Evolutionary conservation across 2,888 invertebrate species (phyloP), one percentile per base, ranked within the genome.

Genomic region (Lutraria lutraria): DNA sequence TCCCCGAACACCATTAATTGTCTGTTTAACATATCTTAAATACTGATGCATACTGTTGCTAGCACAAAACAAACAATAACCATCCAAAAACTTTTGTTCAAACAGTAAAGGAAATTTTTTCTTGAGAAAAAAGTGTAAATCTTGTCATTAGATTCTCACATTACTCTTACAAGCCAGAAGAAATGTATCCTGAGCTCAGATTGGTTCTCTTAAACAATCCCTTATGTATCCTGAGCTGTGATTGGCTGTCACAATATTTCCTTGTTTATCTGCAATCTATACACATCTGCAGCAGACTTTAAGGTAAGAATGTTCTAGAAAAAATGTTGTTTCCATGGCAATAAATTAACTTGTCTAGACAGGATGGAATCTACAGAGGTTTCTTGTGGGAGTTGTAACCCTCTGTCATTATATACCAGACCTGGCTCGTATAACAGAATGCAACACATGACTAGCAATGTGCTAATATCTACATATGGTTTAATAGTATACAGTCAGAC

Each of bases 311-410:
- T 76, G 19, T 76, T 25, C 34, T 16, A 15, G 76, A 76, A 1
- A 34, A 15, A 76, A 76, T 31, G 29, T 31, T 1, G 76, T 76
- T 34, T 31, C 76, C 76, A 76, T 76, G 21, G 19, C 34, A 76
- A 76, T 76, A 19, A 16, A 76, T 76, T 31, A 76, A 15, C 19
- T 31, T 76, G 76, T 76, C 76, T 76, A 76, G 76, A 84, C 84
- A 43, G 21, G 25, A n/a, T n/a, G n/a, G 29, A 52, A 21, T 4
- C 25, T 54, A 68, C n/a, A 43, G 43, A 43, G 12, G 3, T 56
- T 10, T 43, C 63, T 34, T 19, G 34, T 76, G 76, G 76, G 76
- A 76, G 76, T 76, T 19, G 0, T 16, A 76, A 31, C 63, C 12
- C 25, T 12, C 25, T 25, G n/a, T 25, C 25, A 56, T 56, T 56